Evolutionary conservation across 2,113 vertebrate genomes (phyloP).

Genomic region (Ophthalmolycus amberensis): DNA sequence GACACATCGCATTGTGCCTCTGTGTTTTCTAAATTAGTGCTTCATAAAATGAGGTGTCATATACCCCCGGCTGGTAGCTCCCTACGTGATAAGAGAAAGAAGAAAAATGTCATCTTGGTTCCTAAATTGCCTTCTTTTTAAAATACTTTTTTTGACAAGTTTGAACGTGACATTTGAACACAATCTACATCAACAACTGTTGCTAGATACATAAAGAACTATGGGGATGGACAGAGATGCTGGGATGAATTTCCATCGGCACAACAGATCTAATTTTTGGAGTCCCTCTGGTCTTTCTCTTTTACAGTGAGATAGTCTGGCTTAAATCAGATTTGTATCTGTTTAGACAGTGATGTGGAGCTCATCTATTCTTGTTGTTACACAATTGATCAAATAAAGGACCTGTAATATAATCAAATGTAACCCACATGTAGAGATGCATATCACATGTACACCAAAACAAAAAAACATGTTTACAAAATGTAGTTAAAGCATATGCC

Average conservation of each 20-base stretch:
- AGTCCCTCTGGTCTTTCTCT: slow-evolving; percentile 47
- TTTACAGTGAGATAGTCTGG: slow-evolving; percentile 50
- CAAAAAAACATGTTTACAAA: not conserved
- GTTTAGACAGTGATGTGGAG: slow-evolving; percentile 61
- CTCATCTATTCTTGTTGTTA: slow-evolving; percentile 40
- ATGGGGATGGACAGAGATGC: not conserved
- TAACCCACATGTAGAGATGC: not conserved
- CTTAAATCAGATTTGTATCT: slow-evolving; percentile 56
- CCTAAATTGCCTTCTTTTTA: not conserved
- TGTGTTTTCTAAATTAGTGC: slow-evolving; percentile 26
- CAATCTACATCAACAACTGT: not conserved
- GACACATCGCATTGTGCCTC: slow-evolving; percentile 11
- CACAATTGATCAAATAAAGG: slow-evolving; percentile 10
- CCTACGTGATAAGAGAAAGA: not conserved
- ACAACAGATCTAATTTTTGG: slow-evolving; percentile 46
- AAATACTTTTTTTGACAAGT: not conserved
- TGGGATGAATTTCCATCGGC: slow-evolving; percentile 17
- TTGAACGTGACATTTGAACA: not conserved
- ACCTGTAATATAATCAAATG: slow-evolving; percentile 7
- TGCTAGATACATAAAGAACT: not conserved
- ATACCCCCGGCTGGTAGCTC: slow-evolving; percentile 6
- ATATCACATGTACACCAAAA: not conserved
- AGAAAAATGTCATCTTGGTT: not conserved
- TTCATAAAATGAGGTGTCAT: not conserved
- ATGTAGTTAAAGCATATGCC: not conserved